A percentile compares a stretch with the other conserved stretches of the same genome.
These are phyloP conservation scores for Chrysopa pallens DNA, from an alignment of 1,140 invertebrate species.

Conservation along the genomic window DNA sequence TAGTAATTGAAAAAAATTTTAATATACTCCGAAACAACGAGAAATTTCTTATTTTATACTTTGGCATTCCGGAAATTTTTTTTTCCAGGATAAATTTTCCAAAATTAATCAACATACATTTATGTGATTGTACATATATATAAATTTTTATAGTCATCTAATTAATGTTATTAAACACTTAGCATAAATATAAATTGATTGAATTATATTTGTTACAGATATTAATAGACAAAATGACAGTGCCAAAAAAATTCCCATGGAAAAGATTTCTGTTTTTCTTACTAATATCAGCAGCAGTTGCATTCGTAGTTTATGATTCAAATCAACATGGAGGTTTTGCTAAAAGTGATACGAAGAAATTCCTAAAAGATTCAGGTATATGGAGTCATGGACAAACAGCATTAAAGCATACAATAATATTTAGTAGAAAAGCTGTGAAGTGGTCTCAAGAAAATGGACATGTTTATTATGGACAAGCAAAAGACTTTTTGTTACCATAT, in stretches of 20 bases:
- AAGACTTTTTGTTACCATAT: conserved; percentile 36
- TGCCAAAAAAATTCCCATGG: conserved; percentile 22
- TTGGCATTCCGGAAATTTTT: too few species aligned
- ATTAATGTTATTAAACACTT: too few species aligned
- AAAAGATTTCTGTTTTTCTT: conserved; percentile 19
- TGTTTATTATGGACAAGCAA: conserved; percentile 34
- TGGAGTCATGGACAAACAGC: conserved; percentile 36
- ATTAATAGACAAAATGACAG: conserved; percentile 23
- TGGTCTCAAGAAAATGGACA: conserved; percentile 47
- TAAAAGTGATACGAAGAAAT: conserved; percentile 33
- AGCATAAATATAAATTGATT: too few species aligned
- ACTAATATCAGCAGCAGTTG: conserved; percentile 17
- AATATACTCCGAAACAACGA: too few species aligned
- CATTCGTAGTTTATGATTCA: conserved; percentile 20
- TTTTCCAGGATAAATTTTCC: too few species aligned
- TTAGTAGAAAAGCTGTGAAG: conserved; percentile 33
- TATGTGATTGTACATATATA: too few species aligned
- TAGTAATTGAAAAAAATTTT: too few species aligned
- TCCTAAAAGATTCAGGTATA: conserved; percentile 38
- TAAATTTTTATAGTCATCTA: too few species aligned
- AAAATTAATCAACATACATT: too few species aligned
- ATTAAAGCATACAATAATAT: conserved; percentile 32
- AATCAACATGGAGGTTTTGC: conserved; percentile 22
- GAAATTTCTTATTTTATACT: too few species aligned
- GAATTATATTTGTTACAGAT: conserved; percentile 13